Evolutionary conservation across 2,797 vertebrate genomes (phyloP).

Genomic region (Benthosema pterotum): DNA sequence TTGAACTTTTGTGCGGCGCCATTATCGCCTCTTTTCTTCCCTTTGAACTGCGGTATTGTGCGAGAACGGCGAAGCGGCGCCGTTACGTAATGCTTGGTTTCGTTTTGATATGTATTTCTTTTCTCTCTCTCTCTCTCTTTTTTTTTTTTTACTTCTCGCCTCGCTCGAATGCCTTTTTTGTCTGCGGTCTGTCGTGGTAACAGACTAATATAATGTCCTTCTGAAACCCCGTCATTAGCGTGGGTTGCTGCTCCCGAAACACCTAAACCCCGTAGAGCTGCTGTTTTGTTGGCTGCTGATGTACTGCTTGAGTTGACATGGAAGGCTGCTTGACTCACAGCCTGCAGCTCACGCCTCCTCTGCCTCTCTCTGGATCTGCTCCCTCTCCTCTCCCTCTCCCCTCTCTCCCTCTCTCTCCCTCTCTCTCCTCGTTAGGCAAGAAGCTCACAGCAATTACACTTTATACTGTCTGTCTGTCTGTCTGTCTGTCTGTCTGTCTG

Average conservation of each 20-base stretch:
- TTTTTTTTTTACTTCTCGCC: conserved; percentile 5
- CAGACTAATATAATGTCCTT: neutral
- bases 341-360: neutral
- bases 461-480: too few relatives aligned
- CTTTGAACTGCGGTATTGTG: too few relatives aligned
- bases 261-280: neutral
- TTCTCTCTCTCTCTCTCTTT: too few relatives aligned
- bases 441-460: too few relatives aligned
- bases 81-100: too few relatives aligned
- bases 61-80: too few relatives aligned
- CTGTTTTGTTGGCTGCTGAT: conserved; percentile 12
- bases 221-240: neutral
- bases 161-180: conserved; percentile 5
- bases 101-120: too few relatives aligned
- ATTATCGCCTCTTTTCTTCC: too few relatives aligned
- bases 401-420: neutral
- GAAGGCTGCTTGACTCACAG: conserved; percentile 18
- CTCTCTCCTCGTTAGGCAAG: neutral
- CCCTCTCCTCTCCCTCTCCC: neutral
- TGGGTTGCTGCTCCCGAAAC: neutral
- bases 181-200: neutral
- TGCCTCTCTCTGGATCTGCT: neutral
- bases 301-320: conserved; percentile 12
- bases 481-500: too few relatives aligned
- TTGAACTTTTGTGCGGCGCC: too few relatives aligned